Evolutionary conservation across 2,888 invertebrate genomes (phyloP), one percentile per base, ranked within the genome.

Genomic region (Helleia helle): DNA sequence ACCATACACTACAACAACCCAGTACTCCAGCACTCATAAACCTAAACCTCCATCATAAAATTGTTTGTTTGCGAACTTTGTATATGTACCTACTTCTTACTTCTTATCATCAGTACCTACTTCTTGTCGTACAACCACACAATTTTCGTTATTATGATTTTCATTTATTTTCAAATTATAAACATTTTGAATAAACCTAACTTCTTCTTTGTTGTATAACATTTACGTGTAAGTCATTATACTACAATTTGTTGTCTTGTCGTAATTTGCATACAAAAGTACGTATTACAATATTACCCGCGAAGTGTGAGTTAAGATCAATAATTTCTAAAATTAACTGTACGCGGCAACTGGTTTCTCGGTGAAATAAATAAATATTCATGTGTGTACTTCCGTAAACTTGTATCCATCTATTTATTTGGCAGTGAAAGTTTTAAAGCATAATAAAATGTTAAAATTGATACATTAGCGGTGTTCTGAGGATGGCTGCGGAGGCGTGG

Each of bases 361-460:
- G 22, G 50, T 41, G 50, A 43, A 47, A 52, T 47, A 47, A 48
- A 58, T 53, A 40, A 31, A 39, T 59, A 55, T 60, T 59, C 57
- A 58, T 58, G 55, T 52, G 62, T 56, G 54, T 54, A 58, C 58
- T 60, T 59, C 57, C 57, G 50, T 38, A 64, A 66, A 57, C 58
- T 55, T 47, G 58, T 62, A 50, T 47, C 47, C 51, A 46, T 47
- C 48, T 55, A 61, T 64, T 60, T 62, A 63, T 63, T 59, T 49
- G 56, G 51, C 52, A 60, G 80, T 71, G 80, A 80, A 79, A 80
- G 79, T 77, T 71, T 62, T 55, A 54, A 59, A 56, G 54, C 58
- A 62, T 67, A 24, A 25, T 39, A 31, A 40, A 64, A 62, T 56
- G 65, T 59, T 54, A 18, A 59, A 58, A 64, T 68, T 65, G 63